Conservation (phyloP, 2,113 vertebrate genomes). For the Gallinago paraguaiae region DNA sequence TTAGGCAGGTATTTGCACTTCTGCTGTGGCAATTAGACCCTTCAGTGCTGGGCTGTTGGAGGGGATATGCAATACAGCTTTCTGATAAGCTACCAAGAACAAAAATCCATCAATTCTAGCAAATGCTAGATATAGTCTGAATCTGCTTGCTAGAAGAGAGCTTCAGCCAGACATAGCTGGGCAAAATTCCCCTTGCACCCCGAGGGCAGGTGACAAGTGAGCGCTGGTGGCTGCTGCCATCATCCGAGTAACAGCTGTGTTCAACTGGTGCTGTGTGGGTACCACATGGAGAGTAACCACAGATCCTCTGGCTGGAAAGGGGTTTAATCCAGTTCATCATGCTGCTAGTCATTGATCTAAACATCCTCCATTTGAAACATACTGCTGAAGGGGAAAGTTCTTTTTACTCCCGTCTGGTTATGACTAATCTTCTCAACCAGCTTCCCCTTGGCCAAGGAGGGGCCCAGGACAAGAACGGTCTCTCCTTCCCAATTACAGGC, state of each 20-base stretch:
- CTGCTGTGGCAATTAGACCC: not conserved
- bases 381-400: not conserved
- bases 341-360: not conserved
- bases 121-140: not conserved
- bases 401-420: not conserved
- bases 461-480: not conserved
- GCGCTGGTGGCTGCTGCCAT: accelerated
- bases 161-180: not conserved
- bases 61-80: not conserved
- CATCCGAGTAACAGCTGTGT: not conserved
- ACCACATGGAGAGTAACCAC: not conserved
- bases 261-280: not conserved
- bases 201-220: not conserved
- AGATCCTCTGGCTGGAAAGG: not conserved
- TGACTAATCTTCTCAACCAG: conserved; percentile 13
- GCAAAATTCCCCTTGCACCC: not conserved
- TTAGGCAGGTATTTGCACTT: not conserved
- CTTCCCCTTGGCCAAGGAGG: not conserved
- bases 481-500: not conserved
- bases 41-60: not conserved
- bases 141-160: not conserved
- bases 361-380: not conserved
- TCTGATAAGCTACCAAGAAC: not conserved
- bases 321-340: not conserved
- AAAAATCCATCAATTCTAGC: not conserved